Evolutionary conservation across 2,888 invertebrate genomes (phyloP).

Genomic region (Himalopsyche anomala): DNA sequence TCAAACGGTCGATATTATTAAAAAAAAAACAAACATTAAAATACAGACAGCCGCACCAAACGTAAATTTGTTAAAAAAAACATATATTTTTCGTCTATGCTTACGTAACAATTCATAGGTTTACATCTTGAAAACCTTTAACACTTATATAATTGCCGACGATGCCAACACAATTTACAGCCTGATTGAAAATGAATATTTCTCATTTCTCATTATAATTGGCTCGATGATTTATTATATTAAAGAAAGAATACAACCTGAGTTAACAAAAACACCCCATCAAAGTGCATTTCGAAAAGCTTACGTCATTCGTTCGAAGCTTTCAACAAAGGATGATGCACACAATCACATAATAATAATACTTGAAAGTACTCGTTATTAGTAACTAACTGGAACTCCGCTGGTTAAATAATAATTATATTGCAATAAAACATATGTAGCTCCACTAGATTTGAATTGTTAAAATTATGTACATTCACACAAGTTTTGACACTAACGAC

Average conservation of each 20-base stretch:
- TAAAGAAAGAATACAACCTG: neutral
- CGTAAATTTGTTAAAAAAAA: neutral
- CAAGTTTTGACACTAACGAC: too few relatives aligned
- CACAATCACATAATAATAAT: neutral
- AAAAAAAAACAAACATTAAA: neutral
- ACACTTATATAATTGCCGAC: neutral
- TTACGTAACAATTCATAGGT: neutral
- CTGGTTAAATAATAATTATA: too few relatives aligned
- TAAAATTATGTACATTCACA: too few relatives aligned
- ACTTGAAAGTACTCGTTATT: neutral
- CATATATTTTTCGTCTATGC: neutral
- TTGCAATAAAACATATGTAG: too few relatives aligned
- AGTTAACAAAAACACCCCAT: slow-evolving; percentile 7
- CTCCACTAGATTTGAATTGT: too few relatives aligned
- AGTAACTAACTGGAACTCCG: neutral
- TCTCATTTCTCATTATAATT: too few relatives aligned
- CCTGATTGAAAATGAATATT: neutral
- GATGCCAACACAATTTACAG: neutral
- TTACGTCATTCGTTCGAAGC: slow-evolving; percentile 17
- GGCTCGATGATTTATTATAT: neutral
- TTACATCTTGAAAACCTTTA: neutral
- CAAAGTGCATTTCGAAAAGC: neutral
- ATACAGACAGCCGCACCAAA: neutral
- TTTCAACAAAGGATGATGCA: neutral
- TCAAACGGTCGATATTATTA: too few relatives aligned